Evolutionary conservation across 2,888 invertebrate species (phyloP).

Genomic region (Adelphocoris suturalis): DNA sequence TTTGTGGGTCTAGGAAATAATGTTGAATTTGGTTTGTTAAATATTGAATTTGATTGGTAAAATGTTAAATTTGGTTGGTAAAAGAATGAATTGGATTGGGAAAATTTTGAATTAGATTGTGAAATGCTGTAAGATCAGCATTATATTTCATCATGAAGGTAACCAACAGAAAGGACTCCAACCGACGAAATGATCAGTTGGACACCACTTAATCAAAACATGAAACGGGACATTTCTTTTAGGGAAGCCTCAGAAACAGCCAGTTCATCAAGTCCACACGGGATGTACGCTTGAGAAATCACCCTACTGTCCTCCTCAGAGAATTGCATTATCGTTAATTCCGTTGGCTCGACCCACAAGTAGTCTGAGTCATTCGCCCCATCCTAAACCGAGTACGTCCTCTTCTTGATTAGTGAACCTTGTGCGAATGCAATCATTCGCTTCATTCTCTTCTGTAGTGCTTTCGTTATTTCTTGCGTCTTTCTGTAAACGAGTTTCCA

Average conservation of each 20-base stretch:
- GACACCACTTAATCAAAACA: slow-evolving; percentile 41
- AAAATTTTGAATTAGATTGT: no score
- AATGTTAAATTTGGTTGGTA: no score
- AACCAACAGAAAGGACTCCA: neutral
- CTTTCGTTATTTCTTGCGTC: slow-evolving; percentile 28
- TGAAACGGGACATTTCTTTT: neutral
- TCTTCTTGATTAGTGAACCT: slow-evolving; percentile 66
- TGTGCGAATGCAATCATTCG: slow-evolving; percentile 62
- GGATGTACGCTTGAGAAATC: slow-evolving; percentile 55
- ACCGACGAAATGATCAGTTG: slow-evolving; percentile 50
- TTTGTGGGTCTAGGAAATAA: no score
- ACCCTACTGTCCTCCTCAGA: slow-evolving; percentile 33
- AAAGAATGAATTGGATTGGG: no score
- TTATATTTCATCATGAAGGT: no score
- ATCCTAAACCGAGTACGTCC: neutral
- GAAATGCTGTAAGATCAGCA: no score
- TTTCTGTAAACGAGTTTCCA: neutral
- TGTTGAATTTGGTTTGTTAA: no score
- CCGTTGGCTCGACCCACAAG: slow-evolving; percentile 42
- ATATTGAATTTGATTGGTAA: no score
- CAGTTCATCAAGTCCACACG: slow-evolving; percentile 45
- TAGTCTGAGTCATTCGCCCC: slow-evolving; percentile 43
- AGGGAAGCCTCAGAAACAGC: neutral
- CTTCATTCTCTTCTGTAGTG: slow-evolving; percentile 47
- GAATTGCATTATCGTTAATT: slow-evolving; percentile 59